phyloP scores from a whole-genome alignment of 2,888 invertebrate genomes.

The Iphiclides podalirius region DNA sequence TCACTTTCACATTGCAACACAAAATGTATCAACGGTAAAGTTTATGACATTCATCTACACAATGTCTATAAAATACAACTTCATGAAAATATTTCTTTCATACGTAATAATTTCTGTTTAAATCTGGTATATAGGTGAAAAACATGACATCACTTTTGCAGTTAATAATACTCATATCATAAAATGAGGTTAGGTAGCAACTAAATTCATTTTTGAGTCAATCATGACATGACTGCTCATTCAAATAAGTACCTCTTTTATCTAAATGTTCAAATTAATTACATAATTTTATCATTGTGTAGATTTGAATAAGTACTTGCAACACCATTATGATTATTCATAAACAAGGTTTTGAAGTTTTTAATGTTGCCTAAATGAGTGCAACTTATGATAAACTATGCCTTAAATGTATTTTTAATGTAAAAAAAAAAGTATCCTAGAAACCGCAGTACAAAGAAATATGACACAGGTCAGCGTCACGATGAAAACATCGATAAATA shows the following conservation, averaged over 20 bases:
- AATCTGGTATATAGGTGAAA: too few species aligned
- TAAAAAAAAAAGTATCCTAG: slow-evolving; percentile 1
- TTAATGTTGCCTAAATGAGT: neutral
- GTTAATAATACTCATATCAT: neutral
- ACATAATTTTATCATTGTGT: slow-evolving; percentile 14
- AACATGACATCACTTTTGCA: too few species aligned
- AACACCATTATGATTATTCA: slow-evolving; percentile 19
- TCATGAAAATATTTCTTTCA: too few species aligned
- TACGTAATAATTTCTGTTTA: too few species aligned
- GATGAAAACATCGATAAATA: slow-evolving; percentile 12
- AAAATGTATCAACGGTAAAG: too few species aligned
- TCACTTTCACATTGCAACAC: slow-evolving; percentile 13
- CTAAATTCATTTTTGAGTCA: slow-evolving; percentile 7
- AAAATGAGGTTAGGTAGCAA: slow-evolving; percentile 11
- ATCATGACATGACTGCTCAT: slow-evolving; percentile 6
- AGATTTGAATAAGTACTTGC: slow-evolving; percentile 12
- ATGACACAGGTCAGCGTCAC: slow-evolving; percentile 2
- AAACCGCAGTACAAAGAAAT: slow-evolving; percentile 6
- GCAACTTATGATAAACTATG: neutral
- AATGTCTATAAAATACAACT: too few species aligned
- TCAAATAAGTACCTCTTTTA: slow-evolving; percentile 10
- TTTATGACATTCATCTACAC: too few species aligned
- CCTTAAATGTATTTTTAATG: neutral
- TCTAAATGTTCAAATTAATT: slow-evolving; percentile 17
- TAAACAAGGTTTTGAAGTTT: slow-evolving; percentile 11